phyloP scores from a whole-genome alignment of 2,113 vertebrate genomes.

The Daboia siamensis region DNA sequence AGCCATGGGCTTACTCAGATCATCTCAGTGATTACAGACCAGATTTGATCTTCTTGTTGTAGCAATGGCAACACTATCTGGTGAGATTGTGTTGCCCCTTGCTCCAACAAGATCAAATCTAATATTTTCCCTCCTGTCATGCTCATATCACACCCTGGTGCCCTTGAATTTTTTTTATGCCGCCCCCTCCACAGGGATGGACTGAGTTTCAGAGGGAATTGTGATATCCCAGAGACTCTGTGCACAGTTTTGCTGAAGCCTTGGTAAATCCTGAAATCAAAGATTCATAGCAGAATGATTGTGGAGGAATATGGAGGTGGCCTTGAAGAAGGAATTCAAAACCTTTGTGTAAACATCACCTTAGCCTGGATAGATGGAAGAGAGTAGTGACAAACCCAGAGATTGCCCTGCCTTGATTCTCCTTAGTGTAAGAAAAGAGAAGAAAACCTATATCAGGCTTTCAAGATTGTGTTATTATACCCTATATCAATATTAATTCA shows the following conservation, averaged over 20 bases:
- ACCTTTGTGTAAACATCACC: background rate
- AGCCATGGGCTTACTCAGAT: background rate
- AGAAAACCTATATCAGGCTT: background rate
- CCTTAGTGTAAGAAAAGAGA: background rate
- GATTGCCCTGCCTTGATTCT: background rate
- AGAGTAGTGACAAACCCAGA: background rate
- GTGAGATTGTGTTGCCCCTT: no score
- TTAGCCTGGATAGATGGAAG: background rate
- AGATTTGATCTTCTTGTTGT: background rate
- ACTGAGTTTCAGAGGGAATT: no score
- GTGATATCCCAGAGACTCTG: no score
- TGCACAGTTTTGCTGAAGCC: no score
- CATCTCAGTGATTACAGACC: background rate
- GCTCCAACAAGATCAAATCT: no score
- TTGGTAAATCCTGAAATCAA: no score
- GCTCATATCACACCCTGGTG: no score
- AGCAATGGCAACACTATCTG: background rate
- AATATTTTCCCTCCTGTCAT: no score
- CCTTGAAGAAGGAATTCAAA: background rate
- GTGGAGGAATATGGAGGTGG: background rate
- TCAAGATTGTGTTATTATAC: background rate
- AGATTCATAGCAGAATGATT: background rate
- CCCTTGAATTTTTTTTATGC: no score
- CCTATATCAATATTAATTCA: background rate
- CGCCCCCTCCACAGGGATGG: no score